Evolutionary conservation across 2,888 invertebrate species (phyloP).

Genomic region (Ornithoptera alexandrae): DNA sequence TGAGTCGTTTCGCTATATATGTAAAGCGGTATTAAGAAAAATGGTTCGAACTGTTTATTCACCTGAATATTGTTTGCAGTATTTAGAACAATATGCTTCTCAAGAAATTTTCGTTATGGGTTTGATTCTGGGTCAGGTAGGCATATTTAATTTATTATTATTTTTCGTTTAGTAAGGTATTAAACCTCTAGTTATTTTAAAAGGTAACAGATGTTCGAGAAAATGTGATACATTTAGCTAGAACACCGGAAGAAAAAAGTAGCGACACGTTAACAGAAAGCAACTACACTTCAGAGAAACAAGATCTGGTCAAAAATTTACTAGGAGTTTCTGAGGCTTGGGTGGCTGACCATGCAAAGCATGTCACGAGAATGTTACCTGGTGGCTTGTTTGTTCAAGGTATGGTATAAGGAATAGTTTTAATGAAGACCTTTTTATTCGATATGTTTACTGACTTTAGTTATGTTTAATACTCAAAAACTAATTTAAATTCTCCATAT

Average conservation of each 20-base stretch:
- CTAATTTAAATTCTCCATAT: too few species aligned
- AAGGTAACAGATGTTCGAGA: conserved; percentile 84
- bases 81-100: conserved; percentile 83
- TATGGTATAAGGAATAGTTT: conserved; percentile 29
- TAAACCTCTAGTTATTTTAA: not conserved
- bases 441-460: too few species aligned
- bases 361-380: conserved; percentile 93
- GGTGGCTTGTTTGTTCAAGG: conserved; percentile 94
- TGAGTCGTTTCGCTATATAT: conserved; percentile 12
- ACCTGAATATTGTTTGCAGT: conserved; percentile 84
- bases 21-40: conserved; percentile 27
- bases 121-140: conserved; percentile 89
- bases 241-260: conserved; percentile 83
- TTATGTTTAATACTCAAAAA: too few species aligned
- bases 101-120: conserved; percentile 84
- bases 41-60: conserved; percentile 86
- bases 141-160: conserved; percentile 29
- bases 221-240: conserved; percentile 88
- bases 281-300: conserved; percentile 54
- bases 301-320: conserved; percentile 69
- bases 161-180: not conserved
- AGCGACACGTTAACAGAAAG: conserved; percentile 54
- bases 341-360: conserved; percentile 90
- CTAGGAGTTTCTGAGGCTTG: conserved; percentile 83
- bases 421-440: too few species aligned